These are phyloP conservation scores for Planococcus citri DNA, from an alignment of 1,140 invertebrate species.

Conservation along the genomic window DNA sequence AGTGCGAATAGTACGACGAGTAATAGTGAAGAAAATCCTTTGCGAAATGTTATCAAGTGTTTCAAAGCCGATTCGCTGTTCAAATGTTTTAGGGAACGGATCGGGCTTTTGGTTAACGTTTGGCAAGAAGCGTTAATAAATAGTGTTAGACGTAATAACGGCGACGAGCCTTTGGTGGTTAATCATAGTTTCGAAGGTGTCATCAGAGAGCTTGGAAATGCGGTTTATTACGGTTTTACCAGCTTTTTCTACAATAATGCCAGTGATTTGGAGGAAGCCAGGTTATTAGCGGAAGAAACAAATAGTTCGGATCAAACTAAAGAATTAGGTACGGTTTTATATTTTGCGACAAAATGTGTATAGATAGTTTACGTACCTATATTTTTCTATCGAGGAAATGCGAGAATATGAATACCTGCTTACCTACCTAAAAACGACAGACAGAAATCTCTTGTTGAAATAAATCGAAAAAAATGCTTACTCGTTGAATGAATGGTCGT, in stretches of 20 bases:
- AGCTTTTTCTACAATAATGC: neutral
- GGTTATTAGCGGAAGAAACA: neutral
- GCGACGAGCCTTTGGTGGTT: neutral
- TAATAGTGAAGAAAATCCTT: neutral
- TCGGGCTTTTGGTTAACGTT: neutral
- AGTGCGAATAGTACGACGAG: neutral
- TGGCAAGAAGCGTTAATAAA: neutral
- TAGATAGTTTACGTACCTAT: no score
- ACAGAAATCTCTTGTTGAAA: no score
- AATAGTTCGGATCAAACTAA: neutral
- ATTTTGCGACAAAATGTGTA: no score
- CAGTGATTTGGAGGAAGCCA: neutral
- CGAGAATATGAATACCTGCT: no score
- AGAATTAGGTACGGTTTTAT: neutral
- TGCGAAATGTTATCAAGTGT: neutral
- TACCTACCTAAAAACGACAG: no score
- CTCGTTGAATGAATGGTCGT: no score
- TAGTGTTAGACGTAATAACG: neutral
- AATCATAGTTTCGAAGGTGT: neutral
- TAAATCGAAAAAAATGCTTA: no score
- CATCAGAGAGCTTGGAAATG: neutral
- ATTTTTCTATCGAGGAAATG: no score
- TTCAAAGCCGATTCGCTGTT: constrained; percentile 3
- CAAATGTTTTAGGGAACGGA: neutral
- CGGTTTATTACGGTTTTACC: neutral